Conservation (phyloP, 1,140 invertebrate genomes). For the Zaprionus taronus region DNA sequence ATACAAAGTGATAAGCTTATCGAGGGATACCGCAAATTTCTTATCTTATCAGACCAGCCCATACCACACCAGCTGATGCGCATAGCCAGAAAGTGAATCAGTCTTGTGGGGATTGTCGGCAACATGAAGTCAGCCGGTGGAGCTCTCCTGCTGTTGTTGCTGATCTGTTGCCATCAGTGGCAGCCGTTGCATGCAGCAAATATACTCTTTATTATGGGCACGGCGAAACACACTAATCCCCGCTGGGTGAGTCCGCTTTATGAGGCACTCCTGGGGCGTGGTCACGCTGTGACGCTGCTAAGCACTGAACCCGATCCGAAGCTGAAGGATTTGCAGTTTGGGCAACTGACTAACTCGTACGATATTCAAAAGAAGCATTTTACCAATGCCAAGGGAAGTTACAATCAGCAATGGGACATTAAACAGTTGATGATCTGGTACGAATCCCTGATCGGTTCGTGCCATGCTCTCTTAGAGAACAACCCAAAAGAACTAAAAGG, state of each 20-base stretch:
- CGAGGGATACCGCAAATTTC: not conserved
- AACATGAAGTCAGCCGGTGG: constrained; percentile 36
- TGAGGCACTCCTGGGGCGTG: constrained; percentile 48
- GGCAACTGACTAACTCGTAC: constrained; percentile 41
- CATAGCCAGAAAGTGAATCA: constrained; percentile 28
- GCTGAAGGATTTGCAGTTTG: constrained; percentile 10
- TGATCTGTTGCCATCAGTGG: constrained; percentile 27
- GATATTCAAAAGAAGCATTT: constrained; percentile 58
- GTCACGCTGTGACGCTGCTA: constrained; percentile 53
- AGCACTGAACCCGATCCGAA: constrained; percentile 4
- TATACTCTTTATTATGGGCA: constrained; percentile 58
- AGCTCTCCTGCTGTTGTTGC: constrained; percentile 6
- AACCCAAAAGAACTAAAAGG: not conserved
- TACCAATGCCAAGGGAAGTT: not conserved
- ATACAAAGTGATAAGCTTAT: not conserved
- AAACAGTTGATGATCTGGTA: constrained; percentile 63
- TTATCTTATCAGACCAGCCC: not conserved
- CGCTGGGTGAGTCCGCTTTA: constrained; percentile 54
- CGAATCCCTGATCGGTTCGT: constrained; percentile 53
- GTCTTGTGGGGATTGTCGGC: constrained; percentile 8
- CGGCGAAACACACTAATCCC: constrained; percentile 53
- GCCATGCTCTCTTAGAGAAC: constrained; percentile 20
- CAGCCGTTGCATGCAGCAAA: constrained; percentile 35
- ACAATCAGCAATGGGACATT: constrained; percentile 23
- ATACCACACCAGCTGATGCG: not conserved